These are phyloP conservation scores for Valencia hispanica DNA, from an alignment of 2,797 vertebrate species.

Conservation along the genomic window DNA sequence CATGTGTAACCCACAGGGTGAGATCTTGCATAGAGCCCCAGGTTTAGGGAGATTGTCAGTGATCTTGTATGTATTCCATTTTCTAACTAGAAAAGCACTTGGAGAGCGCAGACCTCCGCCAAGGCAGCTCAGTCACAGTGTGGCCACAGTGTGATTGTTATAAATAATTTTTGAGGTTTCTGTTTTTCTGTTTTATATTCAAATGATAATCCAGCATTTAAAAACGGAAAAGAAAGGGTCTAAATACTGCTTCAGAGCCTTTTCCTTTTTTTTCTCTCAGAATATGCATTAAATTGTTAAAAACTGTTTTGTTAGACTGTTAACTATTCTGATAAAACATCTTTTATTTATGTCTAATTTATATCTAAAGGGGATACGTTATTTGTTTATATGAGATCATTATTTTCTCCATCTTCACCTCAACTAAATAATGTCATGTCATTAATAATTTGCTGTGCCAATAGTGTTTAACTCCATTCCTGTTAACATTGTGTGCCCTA, in stretches of 20 bases:
- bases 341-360: not conserved
- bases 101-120: too few relatives aligned
- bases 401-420: constrained; percentile 19
- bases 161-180: not conserved
- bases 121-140: too few relatives aligned
- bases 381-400: not conserved
- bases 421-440: constrained; percentile 27
- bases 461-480: constrained; percentile 39
- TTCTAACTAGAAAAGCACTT: too few relatives aligned
- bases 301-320: not conserved
- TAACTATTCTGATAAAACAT: not conserved
- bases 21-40: too few relatives aligned
- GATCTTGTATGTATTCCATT: too few relatives aligned
- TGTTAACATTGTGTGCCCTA: constrained; percentile 25
- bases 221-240: not conserved
- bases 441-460: constrained; percentile 25
- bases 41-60: too few relatives aligned
- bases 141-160: not conserved
- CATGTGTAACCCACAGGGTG: too few relatives aligned
- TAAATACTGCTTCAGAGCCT: not conserved
- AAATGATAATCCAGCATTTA: not conserved
- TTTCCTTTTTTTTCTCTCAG: not conserved
- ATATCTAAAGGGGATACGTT: not conserved
- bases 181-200: not conserved
- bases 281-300: not conserved